Evolutionary conservation across 2,113 vertebrate genomes (phyloP), one percentile per base, ranked within the genome.

Genomic region (Hirundichthys speculiger): DNA sequence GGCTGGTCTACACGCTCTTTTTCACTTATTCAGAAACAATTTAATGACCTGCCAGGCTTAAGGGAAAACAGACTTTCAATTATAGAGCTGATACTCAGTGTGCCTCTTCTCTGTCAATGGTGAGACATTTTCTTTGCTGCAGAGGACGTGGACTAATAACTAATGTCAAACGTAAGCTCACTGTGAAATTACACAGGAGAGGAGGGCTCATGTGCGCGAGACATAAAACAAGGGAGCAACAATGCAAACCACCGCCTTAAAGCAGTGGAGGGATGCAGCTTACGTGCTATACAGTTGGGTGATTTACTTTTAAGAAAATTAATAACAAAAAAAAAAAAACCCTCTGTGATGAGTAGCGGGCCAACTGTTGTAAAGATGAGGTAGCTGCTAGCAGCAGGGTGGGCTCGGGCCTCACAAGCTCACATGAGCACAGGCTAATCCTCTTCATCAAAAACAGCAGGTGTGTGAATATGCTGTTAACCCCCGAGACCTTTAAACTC

Each of bases 371-470:
- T 71, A 43, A 57, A 61, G 34, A 69, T n/a, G 19, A 30, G 30
- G 59, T 59, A 45, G 25, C 10, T n/a, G 54, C 3, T 3, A 57
- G 67, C 51, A 18, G 20, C 60, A n/a, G 70, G 84, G 76, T 68
- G 84, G 84, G 74, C 81, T 69, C 39, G 16, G 64, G 21, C 58
- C 51, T 20, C 0, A 41, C 45, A 20, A 54, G 43, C 53, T 78
- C 53, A 76, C 57, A 77, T 75, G 72, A 85, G 66, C 73, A 53
- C 43, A 30, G 45, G 14, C 75, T 90, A 90, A 92, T 86, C 87
- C 80, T 77, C 77, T 84, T 86, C 79, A 88, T 91, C 88, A 77
- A 82, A 86, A 82, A 83, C 87, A 92, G 91, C 89, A 91, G 92
- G 90, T 90, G 91, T 80, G 86, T 46, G 60, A 79, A 85, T 72